These are phyloP conservation scores for Phymatocera aterrima DNA, from an alignment of 2,888 invertebrate genomes.

Conservation along the genomic window DNA sequence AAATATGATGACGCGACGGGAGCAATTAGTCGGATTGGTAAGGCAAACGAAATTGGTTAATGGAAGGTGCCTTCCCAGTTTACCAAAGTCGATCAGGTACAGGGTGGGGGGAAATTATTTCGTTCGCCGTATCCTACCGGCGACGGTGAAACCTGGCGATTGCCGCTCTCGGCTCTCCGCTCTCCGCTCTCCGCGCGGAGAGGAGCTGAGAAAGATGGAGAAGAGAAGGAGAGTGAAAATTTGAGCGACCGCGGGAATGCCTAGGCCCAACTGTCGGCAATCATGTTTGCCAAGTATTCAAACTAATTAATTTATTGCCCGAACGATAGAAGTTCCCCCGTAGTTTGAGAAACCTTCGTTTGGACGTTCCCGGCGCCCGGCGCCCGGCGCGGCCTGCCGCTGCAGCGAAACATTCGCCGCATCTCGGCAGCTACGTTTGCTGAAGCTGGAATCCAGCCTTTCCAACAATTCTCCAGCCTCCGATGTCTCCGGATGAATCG, in stretches of 20 bases:
- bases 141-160: no score
- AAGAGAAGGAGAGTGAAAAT: constrained; percentile 37
- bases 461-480: no score
- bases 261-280: constrained; percentile 39
- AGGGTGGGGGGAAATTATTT: not conserved
- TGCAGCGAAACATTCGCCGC: no score
- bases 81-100: not conserved
- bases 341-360: constrained; percentile 19
- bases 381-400: no score
- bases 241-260: constrained; percentile 53
- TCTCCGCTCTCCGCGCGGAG: constrained; percentile 7
- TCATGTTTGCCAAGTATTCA: constrained; percentile 32
- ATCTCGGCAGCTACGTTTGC: no score
- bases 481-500: no score
- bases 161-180: not conserved
- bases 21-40: constrained; percentile 19
- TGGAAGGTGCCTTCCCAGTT: not conserved
- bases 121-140: constrained; percentile 19
- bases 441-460: no score
- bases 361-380: no score
- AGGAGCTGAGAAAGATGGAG: constrained; percentile 19
- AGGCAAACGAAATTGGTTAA: constrained; percentile 27
- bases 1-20: not conserved
- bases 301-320: constrained; percentile 40
- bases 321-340: constrained; percentile 12